Percentiles rank a stretch among this genome's conserved stretches.
These are phyloP conservation scores for Sclerodermus sp. DNA, from an alignment of 2,888 invertebrate genomes.

Conservation along the genomic window DNA sequence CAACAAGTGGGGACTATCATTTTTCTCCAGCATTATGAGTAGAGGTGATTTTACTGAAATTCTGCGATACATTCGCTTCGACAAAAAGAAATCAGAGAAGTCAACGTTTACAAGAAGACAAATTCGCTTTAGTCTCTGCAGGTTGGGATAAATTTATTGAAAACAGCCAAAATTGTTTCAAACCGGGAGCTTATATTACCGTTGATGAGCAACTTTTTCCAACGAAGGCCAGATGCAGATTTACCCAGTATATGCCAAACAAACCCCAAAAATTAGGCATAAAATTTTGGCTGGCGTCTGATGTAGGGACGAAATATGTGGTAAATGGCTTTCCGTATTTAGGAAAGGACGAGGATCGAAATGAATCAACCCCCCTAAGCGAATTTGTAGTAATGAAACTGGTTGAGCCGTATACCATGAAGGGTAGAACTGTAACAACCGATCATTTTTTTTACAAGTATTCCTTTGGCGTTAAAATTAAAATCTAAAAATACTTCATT, in stretches of 20 bases:
- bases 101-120: constrained; percentile 25
- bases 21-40: constrained; percentile 27
- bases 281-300: constrained; percentile 23
- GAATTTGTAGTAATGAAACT: constrained; percentile 15
- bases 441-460: constrained; percentile 29
- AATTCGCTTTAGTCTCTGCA: constrained; percentile 27
- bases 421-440: constrained; percentile 24
- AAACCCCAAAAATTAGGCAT: constrained; percentile 37
- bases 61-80: constrained; percentile 25
- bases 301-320: constrained; percentile 13
- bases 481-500: constrained; percentile 22
- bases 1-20: constrained; percentile 25
- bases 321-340: constrained; percentile 21
- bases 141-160: constrained; percentile 31
- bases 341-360: constrained; percentile 19
- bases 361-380: constrained; percentile 7
- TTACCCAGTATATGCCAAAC: constrained; percentile 9
- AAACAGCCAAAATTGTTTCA: constrained; percentile 21
- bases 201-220: constrained; percentile 30
- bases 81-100: constrained; percentile 22
- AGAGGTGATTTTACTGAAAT: constrained; percentile 27
- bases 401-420: constrained; percentile 14
- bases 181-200: constrained; percentile 20
- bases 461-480: constrained; percentile 22
- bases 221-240: constrained; percentile 19